Evolutionary conservation across 2,888 invertebrate species (phyloP).

Genomic region (Prostheceraeus crozeri): DNA sequence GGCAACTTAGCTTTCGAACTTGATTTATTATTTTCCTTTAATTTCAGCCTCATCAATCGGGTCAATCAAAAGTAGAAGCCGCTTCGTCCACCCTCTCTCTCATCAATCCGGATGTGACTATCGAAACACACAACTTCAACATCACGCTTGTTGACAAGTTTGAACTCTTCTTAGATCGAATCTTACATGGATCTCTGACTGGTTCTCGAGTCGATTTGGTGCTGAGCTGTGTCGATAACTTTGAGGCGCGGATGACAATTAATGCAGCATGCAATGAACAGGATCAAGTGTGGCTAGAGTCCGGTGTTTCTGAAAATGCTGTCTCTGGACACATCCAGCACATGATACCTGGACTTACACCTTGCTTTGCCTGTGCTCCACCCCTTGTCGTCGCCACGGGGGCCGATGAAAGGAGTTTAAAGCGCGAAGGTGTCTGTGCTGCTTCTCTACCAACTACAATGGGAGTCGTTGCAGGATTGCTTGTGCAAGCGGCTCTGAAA

Average conservation of each 20-base stretch:
- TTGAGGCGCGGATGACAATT: conserved; percentile 95
- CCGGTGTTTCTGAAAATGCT: conserved; percentile 97
- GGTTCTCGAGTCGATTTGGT: conserved; percentile 74
- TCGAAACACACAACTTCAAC: conserved; percentile 80
- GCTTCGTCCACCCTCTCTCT: conserved; percentile 55
- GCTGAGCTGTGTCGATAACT: conserved; percentile 95
- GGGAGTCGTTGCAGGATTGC: conserved; percentile 92
- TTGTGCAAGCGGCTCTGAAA: conserved; percentile 67
- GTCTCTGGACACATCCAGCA: conserved; percentile 97
- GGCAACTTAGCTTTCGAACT: no score
- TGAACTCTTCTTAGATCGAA: conserved; percentile 73
- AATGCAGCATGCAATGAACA: conserved; percentile 95
- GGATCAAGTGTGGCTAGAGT: conserved; percentile 80
- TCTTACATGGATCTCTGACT: conserved; percentile 66
- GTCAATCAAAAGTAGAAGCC: conserved; percentile 72
- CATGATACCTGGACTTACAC: conserved; percentile 84
- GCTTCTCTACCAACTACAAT: conserved; percentile 97
- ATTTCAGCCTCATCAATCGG: conserved; percentile 70
- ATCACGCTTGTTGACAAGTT: conserved; percentile 92
- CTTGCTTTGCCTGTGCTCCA: conserved; percentile 98
- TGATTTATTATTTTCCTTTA: no score
- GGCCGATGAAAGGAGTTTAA: conserved; percentile 91
- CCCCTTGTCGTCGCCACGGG: conserved; percentile 92
- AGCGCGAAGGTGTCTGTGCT: conserved; percentile 95
- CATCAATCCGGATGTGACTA: conserved; percentile 90